Conservation (phyloP, 2,113 vertebrate species). For the Lipotes vexillifer region DNA sequence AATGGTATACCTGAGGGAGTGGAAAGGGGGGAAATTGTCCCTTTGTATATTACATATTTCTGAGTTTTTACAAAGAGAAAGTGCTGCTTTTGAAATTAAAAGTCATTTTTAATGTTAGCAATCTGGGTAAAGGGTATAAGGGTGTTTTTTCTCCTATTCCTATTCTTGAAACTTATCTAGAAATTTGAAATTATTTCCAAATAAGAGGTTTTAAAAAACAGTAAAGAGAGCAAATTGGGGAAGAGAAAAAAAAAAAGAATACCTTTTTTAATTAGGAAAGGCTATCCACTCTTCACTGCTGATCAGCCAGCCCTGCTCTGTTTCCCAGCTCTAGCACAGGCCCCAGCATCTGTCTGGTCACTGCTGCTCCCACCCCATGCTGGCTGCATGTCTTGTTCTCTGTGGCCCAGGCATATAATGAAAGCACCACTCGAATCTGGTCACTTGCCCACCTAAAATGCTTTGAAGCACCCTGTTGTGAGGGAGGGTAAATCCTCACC, state of each 20-base stretch:
- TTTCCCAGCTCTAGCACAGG: fast-evolving
- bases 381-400: background rate
- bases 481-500: background rate
- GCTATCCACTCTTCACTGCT: background rate
- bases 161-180: background rate
- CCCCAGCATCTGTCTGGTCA: fast-evolving
- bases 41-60: background rate
- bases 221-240: background rate
- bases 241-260: background rate
- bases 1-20: fast-evolving
- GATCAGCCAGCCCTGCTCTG: background rate
- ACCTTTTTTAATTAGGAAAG: background rate
- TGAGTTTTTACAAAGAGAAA: background rate
- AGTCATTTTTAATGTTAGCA: background rate
- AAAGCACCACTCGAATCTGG: background rate
- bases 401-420: background rate
- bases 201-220: background rate
- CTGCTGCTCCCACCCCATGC: background rate
- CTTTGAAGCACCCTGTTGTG: background rate
- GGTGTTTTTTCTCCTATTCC: background rate
- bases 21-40: too few species aligned
- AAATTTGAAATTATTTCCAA: constrained; percentile 10
- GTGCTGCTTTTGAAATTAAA: background rate
- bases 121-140: background rate
- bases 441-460: background rate